Percentiles rank a stretch among this genome's conserved stretches.
Conservation (phyloP, 2,797 vertebrate species). For the Helicolenus hilgendorfi region DNA sequence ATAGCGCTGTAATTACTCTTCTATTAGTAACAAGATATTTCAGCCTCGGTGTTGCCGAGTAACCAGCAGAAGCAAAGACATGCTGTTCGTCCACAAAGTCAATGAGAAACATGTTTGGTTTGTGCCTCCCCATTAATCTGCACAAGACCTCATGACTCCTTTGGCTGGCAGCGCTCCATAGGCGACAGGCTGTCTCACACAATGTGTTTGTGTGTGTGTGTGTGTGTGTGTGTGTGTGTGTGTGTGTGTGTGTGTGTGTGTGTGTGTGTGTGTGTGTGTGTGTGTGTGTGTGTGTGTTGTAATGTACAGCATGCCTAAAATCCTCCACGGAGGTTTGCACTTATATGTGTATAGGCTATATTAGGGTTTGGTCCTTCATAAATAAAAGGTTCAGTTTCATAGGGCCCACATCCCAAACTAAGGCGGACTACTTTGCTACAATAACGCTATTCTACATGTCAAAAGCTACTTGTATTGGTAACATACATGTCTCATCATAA, state of each 20-base stretch:
- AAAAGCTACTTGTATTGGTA: neutral
- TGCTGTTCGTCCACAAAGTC: constrained; percentile 74
- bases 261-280: constrained; percentile 38
- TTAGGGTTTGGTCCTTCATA: neutral
- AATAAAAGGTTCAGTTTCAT: constrained; percentile 18
- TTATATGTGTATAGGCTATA: constrained; percentile 21
- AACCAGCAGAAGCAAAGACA: constrained; percentile 80
- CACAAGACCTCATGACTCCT: constrained; percentile 82
- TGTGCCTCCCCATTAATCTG: constrained; percentile 86
- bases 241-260: constrained; percentile 46
- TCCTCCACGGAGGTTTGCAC: constrained; percentile 19
- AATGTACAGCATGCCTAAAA: constrained; percentile 46
- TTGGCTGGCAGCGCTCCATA: constrained; percentile 73
- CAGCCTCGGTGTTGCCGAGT: constrained; percentile 71
- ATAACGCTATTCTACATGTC: constrained; percentile 1
- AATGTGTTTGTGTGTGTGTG: constrained; percentile 43
- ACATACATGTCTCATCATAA: neutral
- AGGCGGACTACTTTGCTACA: neutral
- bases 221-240: constrained; percentile 37
- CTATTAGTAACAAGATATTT: constrained; percentile 85
- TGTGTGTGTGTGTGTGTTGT: constrained; percentile 46
- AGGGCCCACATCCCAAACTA: neutral
- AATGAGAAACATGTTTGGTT: constrained; percentile 87
- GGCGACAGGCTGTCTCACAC: constrained; percentile 67
- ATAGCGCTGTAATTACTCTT: constrained; percentile 81